A percentile compares a stretch with the other conserved stretches of the same genome.
Evolutionary conservation across 1,140 invertebrate genomes (phyloP).

Genomic region (Episyrphus balteatus): DNA sequence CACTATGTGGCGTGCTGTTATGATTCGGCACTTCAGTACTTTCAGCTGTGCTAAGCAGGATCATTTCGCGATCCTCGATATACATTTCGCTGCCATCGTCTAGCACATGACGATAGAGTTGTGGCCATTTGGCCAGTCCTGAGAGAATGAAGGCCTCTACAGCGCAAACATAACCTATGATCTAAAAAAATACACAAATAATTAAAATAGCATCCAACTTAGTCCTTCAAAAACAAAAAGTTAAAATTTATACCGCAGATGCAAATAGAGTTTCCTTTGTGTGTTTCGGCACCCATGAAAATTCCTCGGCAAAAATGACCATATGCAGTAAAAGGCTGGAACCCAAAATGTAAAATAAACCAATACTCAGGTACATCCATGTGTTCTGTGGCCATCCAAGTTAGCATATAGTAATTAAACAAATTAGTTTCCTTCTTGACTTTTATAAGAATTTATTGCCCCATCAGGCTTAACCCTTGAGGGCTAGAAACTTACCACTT

Average conservation of each 20-base stretch:
- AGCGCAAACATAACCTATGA: conserved; percentile 40
- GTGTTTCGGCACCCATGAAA: conserved; percentile 48
- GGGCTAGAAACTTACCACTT: conserved; percentile 48
- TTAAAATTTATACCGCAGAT: conserved; percentile 38
- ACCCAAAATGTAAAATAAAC: conserved; percentile 50
- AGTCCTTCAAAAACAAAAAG: neutral
- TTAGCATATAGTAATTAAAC: conserved; percentile 1
- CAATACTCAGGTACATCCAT: conserved; percentile 51
- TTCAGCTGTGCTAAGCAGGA: conserved; percentile 35
- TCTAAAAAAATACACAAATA: conserved; percentile 14
- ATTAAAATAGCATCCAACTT: too few relatives aligned
- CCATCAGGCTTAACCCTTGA: too few relatives aligned
- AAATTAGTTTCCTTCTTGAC: too few relatives aligned
- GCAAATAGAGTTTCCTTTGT: conserved; percentile 41
- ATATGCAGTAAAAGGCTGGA: conserved; percentile 53
- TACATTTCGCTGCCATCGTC: conserved; percentile 40
- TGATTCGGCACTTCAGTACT: conserved; percentile 23
- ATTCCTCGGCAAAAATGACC: conserved; percentile 51
- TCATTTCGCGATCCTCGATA: conserved; percentile 39
- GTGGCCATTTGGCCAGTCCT: conserved; percentile 36
- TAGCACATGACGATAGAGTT: conserved; percentile 39
- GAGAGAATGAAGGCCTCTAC: conserved; percentile 38
- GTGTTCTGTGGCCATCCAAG: conserved; percentile 42
- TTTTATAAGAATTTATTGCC: too few relatives aligned
- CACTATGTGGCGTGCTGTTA: conserved; percentile 15